Evolutionary conservation across 2,113 vertebrate genomes (phyloP).

Genomic region (Channa maculata): DNA sequence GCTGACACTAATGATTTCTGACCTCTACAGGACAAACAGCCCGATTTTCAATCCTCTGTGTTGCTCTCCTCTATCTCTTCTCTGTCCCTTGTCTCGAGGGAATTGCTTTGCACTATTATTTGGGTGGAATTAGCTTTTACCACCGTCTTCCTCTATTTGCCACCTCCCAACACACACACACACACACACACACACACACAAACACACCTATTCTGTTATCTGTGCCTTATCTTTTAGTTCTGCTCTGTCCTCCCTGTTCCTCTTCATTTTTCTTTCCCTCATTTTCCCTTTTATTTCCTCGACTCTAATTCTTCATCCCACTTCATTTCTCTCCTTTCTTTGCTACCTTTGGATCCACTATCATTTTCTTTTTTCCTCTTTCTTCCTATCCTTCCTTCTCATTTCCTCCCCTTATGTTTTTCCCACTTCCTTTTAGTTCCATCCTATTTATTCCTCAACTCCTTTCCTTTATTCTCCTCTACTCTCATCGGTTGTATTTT

Average conservation of each 20-base stretch:
- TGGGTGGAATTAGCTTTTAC: slow-evolving; percentile 69
- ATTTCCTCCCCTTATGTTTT: background rate
- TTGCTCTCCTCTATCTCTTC: slow-evolving; percentile 44
- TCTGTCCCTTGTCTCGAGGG: slow-evolving; percentile 43
- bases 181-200: too few species aligned
- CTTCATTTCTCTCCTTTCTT: background rate
- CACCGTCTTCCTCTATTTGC: slow-evolving; percentile 36
- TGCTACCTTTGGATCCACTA: background rate
- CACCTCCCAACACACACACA: slow-evolving; percentile 1
- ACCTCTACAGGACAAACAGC: slow-evolving; percentile 69
- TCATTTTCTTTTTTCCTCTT: background rate
- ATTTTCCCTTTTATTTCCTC: background rate
- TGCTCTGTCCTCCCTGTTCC: background rate
- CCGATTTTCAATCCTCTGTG: slow-evolving; percentile 59
- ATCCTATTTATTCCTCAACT: background rate
- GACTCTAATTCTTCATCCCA: background rate
- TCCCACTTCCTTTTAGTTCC: background rate
- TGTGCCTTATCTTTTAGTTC: slow-evolving; percentile 10
- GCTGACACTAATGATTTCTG: slow-evolving; percentile 71
- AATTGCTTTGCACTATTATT: slow-evolving; percentile 60
- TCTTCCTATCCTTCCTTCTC: background rate
- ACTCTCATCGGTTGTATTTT: background rate
- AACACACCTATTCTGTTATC: slow-evolving; percentile 22
- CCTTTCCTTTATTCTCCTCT: too few species aligned
- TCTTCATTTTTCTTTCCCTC: background rate